A percentile compares a stretch with the other conserved stretches of the same genome.
Evolutionary conservation across 2,888 invertebrate genomes (phyloP).

Genomic region (Amblyjoppa proteus): DNA sequence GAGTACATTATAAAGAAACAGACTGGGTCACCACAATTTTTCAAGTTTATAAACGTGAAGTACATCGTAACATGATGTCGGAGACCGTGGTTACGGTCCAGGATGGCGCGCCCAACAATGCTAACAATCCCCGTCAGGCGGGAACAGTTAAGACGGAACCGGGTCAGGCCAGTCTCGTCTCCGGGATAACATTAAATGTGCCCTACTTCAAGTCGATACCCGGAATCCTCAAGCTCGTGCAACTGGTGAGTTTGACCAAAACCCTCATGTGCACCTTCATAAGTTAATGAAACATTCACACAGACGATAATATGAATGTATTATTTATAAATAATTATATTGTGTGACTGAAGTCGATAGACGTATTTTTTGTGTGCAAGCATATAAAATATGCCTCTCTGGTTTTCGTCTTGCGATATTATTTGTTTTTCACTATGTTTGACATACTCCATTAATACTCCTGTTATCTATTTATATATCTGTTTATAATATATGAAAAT

Average conservation of each 20-base stretch:
- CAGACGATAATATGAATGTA: neutral
- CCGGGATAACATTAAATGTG: constrained; percentile 91
- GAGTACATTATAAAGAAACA: neutral
- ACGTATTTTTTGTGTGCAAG: no score
- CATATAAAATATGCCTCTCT: no score
- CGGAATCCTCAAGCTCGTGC: constrained; percentile 92
- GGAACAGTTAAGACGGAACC: constrained; percentile 85
- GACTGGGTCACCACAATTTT: constrained; percentile 3
- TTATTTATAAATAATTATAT: neutral
- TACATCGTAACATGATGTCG: constrained; percentile 88
- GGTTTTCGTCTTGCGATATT: no score
- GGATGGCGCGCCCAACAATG: constrained; percentile 87
- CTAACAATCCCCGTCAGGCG: constrained; percentile 82
- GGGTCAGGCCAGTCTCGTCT: constrained; percentile 87
- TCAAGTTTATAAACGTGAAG: constrained; percentile 43
- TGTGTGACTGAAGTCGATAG: neutral
- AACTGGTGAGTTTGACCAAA: constrained; percentile 89
- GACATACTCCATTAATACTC: no score
- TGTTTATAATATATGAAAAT: no score
- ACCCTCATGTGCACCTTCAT: neutral
- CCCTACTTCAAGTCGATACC: constrained; percentile 93
- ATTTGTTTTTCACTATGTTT: no score
- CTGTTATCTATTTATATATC: no score
- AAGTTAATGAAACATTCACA: neutral
- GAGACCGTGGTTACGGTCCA: constrained; percentile 94